Percentiles rank a stretch among this genome's conserved stretches.
Evolutionary conservation across 2,888 invertebrate genomes (phyloP).

Genomic region (Dendrolimus pini): DNA sequence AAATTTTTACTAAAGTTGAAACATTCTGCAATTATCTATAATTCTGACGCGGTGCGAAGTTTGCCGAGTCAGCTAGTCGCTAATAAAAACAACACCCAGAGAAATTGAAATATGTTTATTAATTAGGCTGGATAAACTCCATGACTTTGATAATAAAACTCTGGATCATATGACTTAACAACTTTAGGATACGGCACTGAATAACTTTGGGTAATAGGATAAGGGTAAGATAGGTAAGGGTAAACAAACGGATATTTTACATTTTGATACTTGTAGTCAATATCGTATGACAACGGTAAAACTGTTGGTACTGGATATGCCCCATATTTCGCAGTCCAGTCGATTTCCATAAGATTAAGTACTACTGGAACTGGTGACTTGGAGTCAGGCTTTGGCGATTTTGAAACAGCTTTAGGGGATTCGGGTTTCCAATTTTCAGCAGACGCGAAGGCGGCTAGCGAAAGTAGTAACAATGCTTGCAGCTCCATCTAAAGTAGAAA

Average conservation of each 20-base stretch:
- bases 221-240: not conserved
- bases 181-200: not conserved
- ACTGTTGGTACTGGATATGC: not conserved
- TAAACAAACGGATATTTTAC: not conserved
- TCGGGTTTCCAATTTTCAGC: not conserved
- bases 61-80: too few species aligned
- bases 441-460: not conserved
- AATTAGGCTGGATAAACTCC: not conserved
- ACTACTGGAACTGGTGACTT: not conserved
- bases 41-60: too few species aligned
- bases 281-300: not conserved
- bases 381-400: not conserved
- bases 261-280: not conserved
- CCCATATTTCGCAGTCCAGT: not conserved
- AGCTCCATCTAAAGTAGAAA: not conserved
- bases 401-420: not conserved
- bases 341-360: not conserved
- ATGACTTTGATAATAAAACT: not conserved
- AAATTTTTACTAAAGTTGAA: too few species aligned
- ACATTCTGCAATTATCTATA: too few species aligned
- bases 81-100: too few species aligned
- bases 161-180: not conserved
- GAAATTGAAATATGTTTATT: too few species aligned
- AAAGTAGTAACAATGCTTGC: not conserved
- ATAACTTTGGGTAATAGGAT: not conserved